A percentile compares a stretch with the other conserved stretches of the same genome.
These are phyloP conservation scores for Linnaemya tessellans DNA, from an alignment of 2,888 invertebrate genomes.

Conservation along the genomic window DNA sequence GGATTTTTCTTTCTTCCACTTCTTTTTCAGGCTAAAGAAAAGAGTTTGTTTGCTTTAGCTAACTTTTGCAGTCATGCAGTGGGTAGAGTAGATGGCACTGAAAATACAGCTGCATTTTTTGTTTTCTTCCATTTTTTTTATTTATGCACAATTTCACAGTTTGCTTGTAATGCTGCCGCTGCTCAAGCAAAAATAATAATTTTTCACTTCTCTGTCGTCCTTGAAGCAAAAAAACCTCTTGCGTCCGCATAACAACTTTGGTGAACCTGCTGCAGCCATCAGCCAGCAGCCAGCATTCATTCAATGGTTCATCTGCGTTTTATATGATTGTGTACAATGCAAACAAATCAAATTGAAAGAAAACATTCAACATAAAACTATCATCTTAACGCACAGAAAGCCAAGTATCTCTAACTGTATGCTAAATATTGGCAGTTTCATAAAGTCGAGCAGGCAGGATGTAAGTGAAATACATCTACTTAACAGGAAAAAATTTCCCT, in stretches of 20 bases:
- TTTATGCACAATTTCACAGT: conserved; percentile 67
- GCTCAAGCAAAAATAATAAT: conserved; percentile 43
- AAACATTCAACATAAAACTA: conserved; percentile 67
- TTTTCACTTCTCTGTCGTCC: conserved; percentile 7
- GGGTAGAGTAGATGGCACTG: neutral
- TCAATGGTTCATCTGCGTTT: conserved; percentile 46
- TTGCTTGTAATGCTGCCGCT: conserved; percentile 52
- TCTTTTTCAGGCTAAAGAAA: conserved; percentile 27
- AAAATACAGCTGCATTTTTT: conserved; percentile 46
- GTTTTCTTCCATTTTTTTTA: conserved; percentile 2
- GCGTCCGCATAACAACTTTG: conserved; percentile 21
- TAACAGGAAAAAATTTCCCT: conserved; percentile 20
- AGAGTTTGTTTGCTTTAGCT: conserved; percentile 46
- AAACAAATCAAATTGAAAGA: conserved; percentile 72
- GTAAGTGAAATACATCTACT: conserved; percentile 29
- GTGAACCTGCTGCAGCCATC: conserved; percentile 40
- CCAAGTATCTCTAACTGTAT: conserved; percentile 15
- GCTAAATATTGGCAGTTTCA: neutral
- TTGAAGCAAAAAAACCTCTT: conserved; percentile 30
- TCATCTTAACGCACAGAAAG: conserved; percentile 32
- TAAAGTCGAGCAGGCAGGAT: conserved; percentile 21
- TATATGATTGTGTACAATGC: conserved; percentile 29
- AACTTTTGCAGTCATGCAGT: conserved; percentile 41
- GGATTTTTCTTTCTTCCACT: conserved; percentile 3
- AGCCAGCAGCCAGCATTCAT: conserved; percentile 36